Evolutionary conservation across 2,888 invertebrate species (phyloP).

Genomic region (Chloroclysta siterata): DNA sequence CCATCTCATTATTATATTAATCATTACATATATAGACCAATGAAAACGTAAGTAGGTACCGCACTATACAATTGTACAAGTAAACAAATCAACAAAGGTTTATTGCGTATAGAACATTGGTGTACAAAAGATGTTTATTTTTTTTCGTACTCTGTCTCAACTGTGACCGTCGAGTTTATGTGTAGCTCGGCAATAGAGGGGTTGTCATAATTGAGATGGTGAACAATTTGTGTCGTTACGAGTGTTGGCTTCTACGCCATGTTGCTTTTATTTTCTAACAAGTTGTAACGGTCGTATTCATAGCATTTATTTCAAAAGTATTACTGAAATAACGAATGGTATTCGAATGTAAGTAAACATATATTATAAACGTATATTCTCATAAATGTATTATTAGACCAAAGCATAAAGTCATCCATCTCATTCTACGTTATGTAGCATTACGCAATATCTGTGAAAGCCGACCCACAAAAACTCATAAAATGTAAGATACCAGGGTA

Average conservation of each 20-base stretch:
- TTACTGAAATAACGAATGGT: not conserved
- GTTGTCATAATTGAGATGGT: conserved; percentile 41
- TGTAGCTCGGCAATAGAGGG: conserved; percentile 38
- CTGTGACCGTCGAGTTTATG: conserved; percentile 39
- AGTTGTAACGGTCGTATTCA: conserved; percentile 18
- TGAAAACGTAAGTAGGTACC: not conserved
- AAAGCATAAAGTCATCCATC: conserved; percentile 20
- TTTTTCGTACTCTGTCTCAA: conserved; percentile 26
- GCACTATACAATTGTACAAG: conserved; percentile 1
- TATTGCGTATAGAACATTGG: conserved; percentile 19
- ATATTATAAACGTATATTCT: too few relatives aligned
- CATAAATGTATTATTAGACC: conserved; percentile 22
- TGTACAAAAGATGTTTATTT: conserved; percentile 27
- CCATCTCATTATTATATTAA: too few relatives aligned
- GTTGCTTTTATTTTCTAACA: conserved; percentile 27
- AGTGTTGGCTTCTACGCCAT: conserved; percentile 34
- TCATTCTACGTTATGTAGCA: conserved; percentile 20
- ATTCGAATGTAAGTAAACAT: not conserved
- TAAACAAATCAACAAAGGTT: conserved; percentile 18
- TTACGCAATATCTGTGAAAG: conserved; percentile 28
- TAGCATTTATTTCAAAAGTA: conserved; percentile 3
- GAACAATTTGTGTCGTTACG: conserved; percentile 41
- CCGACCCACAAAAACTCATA: conserved; percentile 26
- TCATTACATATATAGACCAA: too few relatives aligned
- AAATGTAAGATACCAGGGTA: conserved; percentile 19